Conservation (phyloP, 2,888 invertebrate species). For the Agonopterix heracliana region DNA sequence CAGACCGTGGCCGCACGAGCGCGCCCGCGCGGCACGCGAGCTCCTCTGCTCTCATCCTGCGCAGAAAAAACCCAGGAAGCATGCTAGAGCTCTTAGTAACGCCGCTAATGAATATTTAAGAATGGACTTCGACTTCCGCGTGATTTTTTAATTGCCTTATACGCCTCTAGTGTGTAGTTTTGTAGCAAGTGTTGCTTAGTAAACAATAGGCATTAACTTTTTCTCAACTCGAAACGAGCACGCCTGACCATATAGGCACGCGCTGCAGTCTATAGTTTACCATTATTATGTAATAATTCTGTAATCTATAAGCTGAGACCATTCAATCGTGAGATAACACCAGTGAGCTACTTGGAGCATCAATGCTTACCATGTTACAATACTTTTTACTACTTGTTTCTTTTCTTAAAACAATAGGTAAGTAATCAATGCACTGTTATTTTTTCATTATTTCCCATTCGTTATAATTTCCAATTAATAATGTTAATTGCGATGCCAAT, state of each 20-base stretch:
- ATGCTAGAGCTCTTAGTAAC: conserved; percentile 36
- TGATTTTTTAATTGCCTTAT: conserved; percentile 48
- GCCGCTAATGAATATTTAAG: conserved; percentile 56
- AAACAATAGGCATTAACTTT: conserved; percentile 15
- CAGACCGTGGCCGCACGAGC: conserved; percentile 46
- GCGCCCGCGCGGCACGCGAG: conserved; percentile 45
- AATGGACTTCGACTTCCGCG: conserved; percentile 64
- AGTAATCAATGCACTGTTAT: no score
- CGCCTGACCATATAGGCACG: conserved; percentile 38
- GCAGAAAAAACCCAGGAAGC: conserved; percentile 64
- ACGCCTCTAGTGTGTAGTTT: conserved; percentile 8
- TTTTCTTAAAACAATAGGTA: no score
- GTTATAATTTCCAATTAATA: no score
- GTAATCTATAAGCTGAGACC: conserved; percentile 9
- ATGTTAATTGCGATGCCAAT: no score
- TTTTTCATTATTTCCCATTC: no score
- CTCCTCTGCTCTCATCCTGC: conserved; percentile 23
- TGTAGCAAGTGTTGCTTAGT: neutral
- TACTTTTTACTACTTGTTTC: no score
- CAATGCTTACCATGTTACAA: no score
- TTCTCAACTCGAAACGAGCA: conserved; percentile 15
- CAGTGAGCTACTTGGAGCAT: neutral
- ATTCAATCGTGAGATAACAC: conserved; percentile 1
- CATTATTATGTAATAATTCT: conserved; percentile 25
- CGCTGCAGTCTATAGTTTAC: conserved; percentile 29